These are phyloP conservation scores for Odobenus rosmarus DNA, from an alignment of 2,113 vertebrate genomes.

Conservation along the genomic window DNA sequence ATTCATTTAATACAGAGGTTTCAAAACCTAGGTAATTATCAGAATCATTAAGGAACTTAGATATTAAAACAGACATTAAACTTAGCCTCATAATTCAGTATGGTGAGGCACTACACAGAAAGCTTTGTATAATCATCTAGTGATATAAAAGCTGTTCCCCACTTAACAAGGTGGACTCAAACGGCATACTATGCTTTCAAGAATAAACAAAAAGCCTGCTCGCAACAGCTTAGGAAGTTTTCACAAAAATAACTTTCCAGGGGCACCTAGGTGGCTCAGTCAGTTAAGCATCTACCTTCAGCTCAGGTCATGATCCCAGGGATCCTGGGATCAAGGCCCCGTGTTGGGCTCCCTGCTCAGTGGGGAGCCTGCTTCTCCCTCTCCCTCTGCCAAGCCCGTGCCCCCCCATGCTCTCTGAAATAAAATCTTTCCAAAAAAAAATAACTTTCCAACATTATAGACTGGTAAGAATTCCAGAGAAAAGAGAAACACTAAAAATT, in stretches of 20 bases:
- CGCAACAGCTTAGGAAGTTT: neutral
- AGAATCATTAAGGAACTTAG: neutral
- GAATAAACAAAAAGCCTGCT: neutral
- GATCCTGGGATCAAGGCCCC: neutral
- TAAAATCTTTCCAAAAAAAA: neutral
- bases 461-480: neutral
- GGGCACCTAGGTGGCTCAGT: neutral
- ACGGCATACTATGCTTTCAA: neutral
- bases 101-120: neutral
- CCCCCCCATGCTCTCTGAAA: neutral
- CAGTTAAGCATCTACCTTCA: neutral
- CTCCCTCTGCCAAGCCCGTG: neutral
- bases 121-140: neutral
- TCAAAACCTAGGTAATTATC: conserved; percentile 1
- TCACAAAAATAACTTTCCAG: neutral
- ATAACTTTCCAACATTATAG: conserved; percentile 21
- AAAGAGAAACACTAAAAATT: conserved; percentile 32
- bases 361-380: neutral
- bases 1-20: neutral
- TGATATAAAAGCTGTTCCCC: neutral
- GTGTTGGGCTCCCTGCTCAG: neutral
- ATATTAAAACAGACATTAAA: neutral
- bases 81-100: neutral
- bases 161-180: neutral
- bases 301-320: neutral